Evolutionary conservation across 2,797 vertebrate genomes (phyloP).

Genomic region (Hephaestus fuliginosus): DNA sequence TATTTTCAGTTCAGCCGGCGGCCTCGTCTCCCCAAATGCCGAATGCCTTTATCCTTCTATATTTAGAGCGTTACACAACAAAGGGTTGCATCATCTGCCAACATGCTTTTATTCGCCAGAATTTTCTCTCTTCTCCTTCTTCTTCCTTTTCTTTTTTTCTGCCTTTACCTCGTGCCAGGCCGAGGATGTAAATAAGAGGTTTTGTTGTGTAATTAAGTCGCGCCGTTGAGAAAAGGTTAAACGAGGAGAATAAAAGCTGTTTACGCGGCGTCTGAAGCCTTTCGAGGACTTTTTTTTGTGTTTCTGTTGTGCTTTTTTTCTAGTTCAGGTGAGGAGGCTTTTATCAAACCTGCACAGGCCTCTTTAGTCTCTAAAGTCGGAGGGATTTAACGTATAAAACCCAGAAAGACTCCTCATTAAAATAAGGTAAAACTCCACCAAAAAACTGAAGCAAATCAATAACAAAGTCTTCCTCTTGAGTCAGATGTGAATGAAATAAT

Average conservation of each 20-base stretch:
- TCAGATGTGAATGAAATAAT: too few species aligned
- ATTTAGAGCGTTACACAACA: slow-evolving; percentile 77
- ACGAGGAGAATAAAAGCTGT: background rate
- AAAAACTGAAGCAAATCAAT: too few species aligned
- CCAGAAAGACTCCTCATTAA: background rate
- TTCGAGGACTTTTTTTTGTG: background rate
- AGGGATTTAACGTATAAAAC: background rate
- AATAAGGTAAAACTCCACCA: too few species aligned
- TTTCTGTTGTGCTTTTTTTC: background rate
- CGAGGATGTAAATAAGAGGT: background rate
- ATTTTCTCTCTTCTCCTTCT: slow-evolving; percentile 8
- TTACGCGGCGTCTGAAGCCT: background rate
- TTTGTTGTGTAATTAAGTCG: slow-evolving; percentile 34
- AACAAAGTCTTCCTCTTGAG: too few species aligned
- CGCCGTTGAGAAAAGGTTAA: slow-evolving; percentile 29
- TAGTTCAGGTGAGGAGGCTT: background rate
- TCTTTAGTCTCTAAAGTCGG: background rate
- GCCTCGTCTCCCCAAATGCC: slow-evolving; percentile 62
- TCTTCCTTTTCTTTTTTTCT: background rate
- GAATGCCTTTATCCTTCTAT: slow-evolving; percentile 58
- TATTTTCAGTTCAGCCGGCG: slow-evolving; percentile 54
- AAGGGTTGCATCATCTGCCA: slow-evolving; percentile 69
- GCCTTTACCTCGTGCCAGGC: background rate
- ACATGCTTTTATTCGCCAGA: slow-evolving; percentile 35
- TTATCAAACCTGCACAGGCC: background rate